Conservation (phyloP, 2,888 invertebrate species). For the Onthophagus sagittarius region DNA sequence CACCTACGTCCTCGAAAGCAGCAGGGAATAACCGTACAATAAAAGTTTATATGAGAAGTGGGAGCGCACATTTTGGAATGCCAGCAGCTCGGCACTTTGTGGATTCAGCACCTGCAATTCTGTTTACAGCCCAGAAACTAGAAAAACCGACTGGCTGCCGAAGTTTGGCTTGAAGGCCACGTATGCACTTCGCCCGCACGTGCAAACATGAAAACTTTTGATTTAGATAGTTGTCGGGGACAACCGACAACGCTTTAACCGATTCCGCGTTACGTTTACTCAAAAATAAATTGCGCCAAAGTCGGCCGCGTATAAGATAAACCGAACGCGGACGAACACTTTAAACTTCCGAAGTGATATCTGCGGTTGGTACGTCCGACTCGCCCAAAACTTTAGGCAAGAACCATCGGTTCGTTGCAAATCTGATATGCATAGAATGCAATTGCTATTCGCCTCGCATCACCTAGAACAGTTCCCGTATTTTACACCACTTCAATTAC, state of each 20-base stretch:
- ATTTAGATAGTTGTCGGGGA: not conserved
- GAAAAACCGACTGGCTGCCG: not conserved
- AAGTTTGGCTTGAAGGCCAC: not conserved
- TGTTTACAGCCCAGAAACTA: not conserved
- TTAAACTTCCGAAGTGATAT: not conserved
- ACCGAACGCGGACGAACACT: not conserved
- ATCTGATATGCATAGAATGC: not conserved
- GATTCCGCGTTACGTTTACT: not conserved
- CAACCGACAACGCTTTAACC: not conserved
- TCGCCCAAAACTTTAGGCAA: not conserved
- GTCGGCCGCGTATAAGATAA: not conserved
- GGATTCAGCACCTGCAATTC: not conserved
- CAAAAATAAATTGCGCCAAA: not conserved
- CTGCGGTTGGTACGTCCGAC: not conserved
- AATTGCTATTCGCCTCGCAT: not conserved
- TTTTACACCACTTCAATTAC: not conserved
- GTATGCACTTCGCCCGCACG: not conserved
- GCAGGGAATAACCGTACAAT: not conserved
- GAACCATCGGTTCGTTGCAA: not conserved
- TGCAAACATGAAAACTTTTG: not conserved
- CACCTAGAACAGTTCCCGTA: not conserved
- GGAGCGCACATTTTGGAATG: not conserved
- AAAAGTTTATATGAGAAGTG: not conserved
- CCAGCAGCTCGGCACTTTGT: not conserved
- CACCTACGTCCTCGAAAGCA: not conserved